A percentile compares a stretch with the other conserved stretches of the same genome.
These are phyloP conservation scores for Daptonema setosum DNA, from an alignment of 2,888 invertebrate genomes.

Conservation along the genomic window DNA sequence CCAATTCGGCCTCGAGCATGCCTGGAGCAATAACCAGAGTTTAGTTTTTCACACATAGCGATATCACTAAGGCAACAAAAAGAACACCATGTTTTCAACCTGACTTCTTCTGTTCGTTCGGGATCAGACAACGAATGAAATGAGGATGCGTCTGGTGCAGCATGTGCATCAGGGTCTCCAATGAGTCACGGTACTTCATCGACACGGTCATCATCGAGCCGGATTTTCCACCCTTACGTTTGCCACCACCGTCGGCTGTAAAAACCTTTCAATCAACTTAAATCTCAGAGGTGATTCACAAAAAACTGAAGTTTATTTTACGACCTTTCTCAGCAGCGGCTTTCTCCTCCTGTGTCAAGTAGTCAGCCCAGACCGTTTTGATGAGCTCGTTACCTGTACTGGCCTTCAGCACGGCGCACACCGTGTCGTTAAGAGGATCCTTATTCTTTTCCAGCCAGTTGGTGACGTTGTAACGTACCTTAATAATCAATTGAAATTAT, in stretches of 20 bases:
- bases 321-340: slow-evolving; percentile 17
- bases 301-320: background rate
- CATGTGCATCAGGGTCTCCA: slow-evolving; percentile 27
- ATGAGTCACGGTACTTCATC: slow-evolving; percentile 21
- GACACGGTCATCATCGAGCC: slow-evolving; percentile 25
- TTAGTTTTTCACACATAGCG: slow-evolving; percentile 59
- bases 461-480: slow-evolving; percentile 30
- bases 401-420: slow-evolving; percentile 53
- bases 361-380: slow-evolving; percentile 21
- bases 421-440: slow-evolving; percentile 95
- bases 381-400: slow-evolving; percentile 18
- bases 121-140: slow-evolving; percentile 30
- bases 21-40: slow-evolving; percentile 90
- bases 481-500: slow-evolving; percentile 44
- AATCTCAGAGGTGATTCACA: slow-evolving; percentile 9
- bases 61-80: slow-evolving; percentile 41
- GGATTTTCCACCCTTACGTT: slow-evolving; percentile 23
- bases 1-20: slow-evolving; percentile 84
- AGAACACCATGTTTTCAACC: slow-evolving; percentile 11
- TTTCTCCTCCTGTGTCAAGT: slow-evolving; percentile 25
- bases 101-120: slow-evolving; percentile 27
- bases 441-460: slow-evolving; percentile 37
- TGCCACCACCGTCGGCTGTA: slow-evolving; percentile 1
- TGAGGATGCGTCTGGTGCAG: slow-evolving; percentile 27
- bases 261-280: background rate